These are phyloP conservation scores for Euproctis similis DNA, from an alignment of 2,888 invertebrate genomes.

Conservation along the genomic window DNA sequence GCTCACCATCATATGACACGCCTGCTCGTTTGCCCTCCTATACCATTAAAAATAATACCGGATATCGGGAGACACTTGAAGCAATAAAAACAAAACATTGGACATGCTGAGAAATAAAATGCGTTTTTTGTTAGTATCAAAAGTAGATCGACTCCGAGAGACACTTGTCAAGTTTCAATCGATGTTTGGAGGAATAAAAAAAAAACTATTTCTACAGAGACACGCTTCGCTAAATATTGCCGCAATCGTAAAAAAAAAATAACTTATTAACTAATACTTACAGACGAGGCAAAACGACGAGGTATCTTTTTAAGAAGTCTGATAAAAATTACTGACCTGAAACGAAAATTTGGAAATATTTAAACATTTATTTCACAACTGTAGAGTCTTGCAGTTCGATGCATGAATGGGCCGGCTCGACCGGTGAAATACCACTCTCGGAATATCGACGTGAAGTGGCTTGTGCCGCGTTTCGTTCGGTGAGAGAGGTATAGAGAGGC, in stretches of 20 bases:
- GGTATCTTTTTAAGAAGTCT: constrained; percentile 12
- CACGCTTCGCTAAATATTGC: constrained; percentile 21
- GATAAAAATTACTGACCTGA: constrained; percentile 28
- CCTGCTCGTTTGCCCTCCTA: no score
- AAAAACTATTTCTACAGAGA: constrained; percentile 16
- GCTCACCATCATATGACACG: no score
- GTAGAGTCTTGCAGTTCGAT: no score
- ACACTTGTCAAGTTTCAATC: constrained; percentile 25
- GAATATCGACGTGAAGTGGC: no score
- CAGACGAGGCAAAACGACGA: constrained; percentile 12
- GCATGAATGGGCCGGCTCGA: no score
- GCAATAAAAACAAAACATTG: no score
- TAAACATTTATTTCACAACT: background rate
- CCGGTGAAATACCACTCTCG: no score
- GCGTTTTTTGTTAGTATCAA: constrained; percentile 27
- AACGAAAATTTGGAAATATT: constrained; percentile 20
- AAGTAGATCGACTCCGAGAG: constrained; percentile 14
- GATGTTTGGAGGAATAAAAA: constrained; percentile 17
- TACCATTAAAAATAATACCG: no score
- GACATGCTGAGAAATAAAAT: no score
- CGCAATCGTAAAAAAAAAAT: constrained; percentile 20
- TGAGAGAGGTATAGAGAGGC: no score
- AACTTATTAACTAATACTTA: constrained; percentile 10
- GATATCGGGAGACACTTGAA: constrained; percentile 10
- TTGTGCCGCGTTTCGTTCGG: no score